phyloP scores from a whole-genome alignment of 2,113 vertebrate species.

The Chelonoidis abingdonii region DNA sequence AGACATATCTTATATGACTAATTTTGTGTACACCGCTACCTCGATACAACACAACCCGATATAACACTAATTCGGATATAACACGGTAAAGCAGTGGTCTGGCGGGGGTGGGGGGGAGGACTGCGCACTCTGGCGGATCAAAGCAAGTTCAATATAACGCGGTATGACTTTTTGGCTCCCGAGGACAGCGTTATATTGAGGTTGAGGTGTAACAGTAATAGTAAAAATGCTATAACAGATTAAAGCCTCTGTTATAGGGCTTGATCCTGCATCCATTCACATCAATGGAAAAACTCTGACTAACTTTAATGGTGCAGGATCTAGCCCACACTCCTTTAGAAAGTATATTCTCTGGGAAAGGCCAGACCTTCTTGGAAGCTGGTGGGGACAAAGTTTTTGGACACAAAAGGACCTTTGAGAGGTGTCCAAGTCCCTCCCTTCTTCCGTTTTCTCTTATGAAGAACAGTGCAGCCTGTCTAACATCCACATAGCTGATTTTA shows the following conservation, averaged over 20 bases:
- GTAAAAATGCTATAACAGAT: rapidly evolving
- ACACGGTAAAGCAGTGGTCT: too few species aligned
- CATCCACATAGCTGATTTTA: neutral
- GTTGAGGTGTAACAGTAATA: neutral
- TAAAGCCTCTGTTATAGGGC: rapidly evolving
- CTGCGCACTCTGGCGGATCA: too few species aligned
- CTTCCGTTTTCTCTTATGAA: neutral
- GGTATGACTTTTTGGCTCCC: too few species aligned
- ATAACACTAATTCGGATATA: too few species aligned
- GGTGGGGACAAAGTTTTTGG: neutral
- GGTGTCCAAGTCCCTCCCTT: neutral
- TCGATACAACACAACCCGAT: too few species aligned
- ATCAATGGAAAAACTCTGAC: rapidly evolving
- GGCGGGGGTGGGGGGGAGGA: too few species aligned
- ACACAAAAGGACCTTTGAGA: neutral
- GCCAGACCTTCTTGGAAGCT: neutral
- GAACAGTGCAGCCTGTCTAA: neutral
- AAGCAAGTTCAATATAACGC: too few species aligned
- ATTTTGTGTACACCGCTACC: neutral
- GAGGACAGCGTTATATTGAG: too few species aligned
- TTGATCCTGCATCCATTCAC: neutral
- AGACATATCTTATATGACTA: neutral
- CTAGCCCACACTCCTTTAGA: rapidly evolving
- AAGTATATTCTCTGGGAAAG: neutral
- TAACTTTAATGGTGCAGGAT: rapidly evolving